These are phyloP conservation scores for Cryptoleucopteryx plumbea DNA, from an alignment of 2,113 vertebrate species.

Conservation along the genomic window DNA sequence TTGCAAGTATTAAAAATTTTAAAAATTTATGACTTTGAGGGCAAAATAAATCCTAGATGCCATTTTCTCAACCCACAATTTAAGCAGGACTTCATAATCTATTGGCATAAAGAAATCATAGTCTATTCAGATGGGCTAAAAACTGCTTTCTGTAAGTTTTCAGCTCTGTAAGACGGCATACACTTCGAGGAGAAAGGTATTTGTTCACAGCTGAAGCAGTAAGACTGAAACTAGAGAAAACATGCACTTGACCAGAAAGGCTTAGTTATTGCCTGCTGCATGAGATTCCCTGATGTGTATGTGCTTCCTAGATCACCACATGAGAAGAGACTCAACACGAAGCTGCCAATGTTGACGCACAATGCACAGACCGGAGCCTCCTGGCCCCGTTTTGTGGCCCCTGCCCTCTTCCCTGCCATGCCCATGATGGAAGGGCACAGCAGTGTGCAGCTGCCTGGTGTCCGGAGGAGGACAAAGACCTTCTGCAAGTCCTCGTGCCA, in stretches of 20 bases:
- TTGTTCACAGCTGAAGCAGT: background rate
- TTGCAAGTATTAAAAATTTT: background rate
- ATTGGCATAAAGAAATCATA: background rate
- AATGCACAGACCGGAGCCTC: rapidly evolving
- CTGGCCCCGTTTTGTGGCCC: rapidly evolving
- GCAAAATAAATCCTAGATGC: background rate
- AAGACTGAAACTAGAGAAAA: background rate
- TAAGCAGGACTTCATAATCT: background rate
- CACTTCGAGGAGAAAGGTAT: background rate
- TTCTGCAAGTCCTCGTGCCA: background rate
- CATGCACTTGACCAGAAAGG: background rate
- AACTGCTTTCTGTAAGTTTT: background rate
- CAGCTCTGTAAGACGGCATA: background rate
- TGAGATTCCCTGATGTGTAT: rapidly evolving
- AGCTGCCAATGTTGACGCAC: rapidly evolving
- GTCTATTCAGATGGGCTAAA: background rate
- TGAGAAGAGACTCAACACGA: background rate
- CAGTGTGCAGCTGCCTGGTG: background rate
- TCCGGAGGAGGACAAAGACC: too few relatives aligned
- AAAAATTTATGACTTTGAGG: background rate
- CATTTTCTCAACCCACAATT: background rate
- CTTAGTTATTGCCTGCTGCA: background rate
- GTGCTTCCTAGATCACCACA: rapidly evolving
- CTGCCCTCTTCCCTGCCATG: background rate
- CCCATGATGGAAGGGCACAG: rapidly evolving